These are phyloP conservation scores for Andrena cerasifolii DNA, from an alignment of 1,140 invertebrate species.

Conservation along the genomic window DNA sequence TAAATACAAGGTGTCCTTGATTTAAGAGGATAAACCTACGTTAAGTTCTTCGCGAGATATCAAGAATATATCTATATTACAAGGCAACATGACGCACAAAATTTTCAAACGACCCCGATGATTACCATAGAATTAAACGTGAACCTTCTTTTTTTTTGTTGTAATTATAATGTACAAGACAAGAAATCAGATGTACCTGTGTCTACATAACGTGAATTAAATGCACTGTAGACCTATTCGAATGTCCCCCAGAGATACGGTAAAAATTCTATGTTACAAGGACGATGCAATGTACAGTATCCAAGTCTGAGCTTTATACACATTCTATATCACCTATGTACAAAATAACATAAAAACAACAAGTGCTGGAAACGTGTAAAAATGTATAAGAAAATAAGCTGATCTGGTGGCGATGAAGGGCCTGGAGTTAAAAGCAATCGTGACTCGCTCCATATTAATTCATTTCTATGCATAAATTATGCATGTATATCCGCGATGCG, in stretches of 20 bases:
- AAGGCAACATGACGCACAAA: conserved; percentile 33
- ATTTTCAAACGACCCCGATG: conserved; percentile 18
- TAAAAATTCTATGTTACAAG: conserved; percentile 31
- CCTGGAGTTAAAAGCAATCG: background rate
- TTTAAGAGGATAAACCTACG: conserved; percentile 24
- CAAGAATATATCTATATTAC: conserved; percentile 54
- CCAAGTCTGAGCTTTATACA: conserved; percentile 29
- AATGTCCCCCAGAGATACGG: conserved; percentile 29
- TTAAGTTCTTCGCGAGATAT: conserved; percentile 28
- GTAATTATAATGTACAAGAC: conserved; percentile 16
- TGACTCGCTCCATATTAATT: background rate
- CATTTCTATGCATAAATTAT: background rate
- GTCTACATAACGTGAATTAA: conserved; percentile 48
- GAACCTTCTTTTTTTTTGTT: background rate
- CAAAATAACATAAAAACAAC: conserved; percentile 46
- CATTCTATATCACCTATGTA: conserved; percentile 23
- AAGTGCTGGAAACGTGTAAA: conserved; percentile 34
- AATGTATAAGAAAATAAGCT: conserved; percentile 44
- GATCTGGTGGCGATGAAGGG: background rate
- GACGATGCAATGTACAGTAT: conserved; percentile 25
- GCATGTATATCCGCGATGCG: background rate
- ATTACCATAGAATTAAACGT: conserved; percentile 16
- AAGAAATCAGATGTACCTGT: conserved; percentile 27
- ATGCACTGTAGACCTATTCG: conserved; percentile 51
- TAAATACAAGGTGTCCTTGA: conserved; percentile 45